Base-by-base conservation (phyloP, 2,113 vertebrate species). In the Alethe diademata region DNA sequence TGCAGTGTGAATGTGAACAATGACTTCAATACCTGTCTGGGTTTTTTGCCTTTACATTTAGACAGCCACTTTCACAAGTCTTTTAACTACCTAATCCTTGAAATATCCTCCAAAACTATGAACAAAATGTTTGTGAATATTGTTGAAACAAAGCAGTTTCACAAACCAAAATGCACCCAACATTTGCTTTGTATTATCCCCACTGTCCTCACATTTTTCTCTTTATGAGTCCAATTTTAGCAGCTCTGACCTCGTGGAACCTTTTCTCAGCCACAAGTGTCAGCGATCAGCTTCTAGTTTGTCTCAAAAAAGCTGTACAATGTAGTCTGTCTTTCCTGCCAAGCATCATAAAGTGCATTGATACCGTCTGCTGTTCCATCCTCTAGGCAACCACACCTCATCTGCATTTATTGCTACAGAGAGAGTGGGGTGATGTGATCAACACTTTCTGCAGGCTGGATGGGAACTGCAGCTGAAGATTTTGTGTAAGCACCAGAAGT, bases 341-440 rank as follows among this genome's bases (percentile, higher is more conserved):
- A 84, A 57, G 50, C 50, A 51, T 51, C 50, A 51, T 51, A 71
- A 93, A 92, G 36, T 73, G 58, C 48, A 64, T 40, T 54, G 79
- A 95, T 83, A 84, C 61, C 84, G 92, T 89, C 76, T 90, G 85
- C 88, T 96, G 45, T 86, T 96, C 60, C 8, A 4, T 51, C 73
- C 65, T 61, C 66, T 22, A 90, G 92, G 89, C 87, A 95, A 92
- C 82, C 5, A 5, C 89, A 85, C 74, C 73, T 92, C 3, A 2
- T 88, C 92, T 85, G 38, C 62, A 19, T 92, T 92, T 91, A 87
- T 65, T 93, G 79, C 48, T 91, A 48, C 5, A 15, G 60, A 60
- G 58, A 70, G 45, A 58, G 48, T 48, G 40, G 67, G 42, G 69
- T 86, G 71, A 88, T 6, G 36, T 72, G 93, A 72, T 12, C 9